Base-by-base conservation (phyloP, 2,797 vertebrate species). In the Anguilla marmorata region DNA sequence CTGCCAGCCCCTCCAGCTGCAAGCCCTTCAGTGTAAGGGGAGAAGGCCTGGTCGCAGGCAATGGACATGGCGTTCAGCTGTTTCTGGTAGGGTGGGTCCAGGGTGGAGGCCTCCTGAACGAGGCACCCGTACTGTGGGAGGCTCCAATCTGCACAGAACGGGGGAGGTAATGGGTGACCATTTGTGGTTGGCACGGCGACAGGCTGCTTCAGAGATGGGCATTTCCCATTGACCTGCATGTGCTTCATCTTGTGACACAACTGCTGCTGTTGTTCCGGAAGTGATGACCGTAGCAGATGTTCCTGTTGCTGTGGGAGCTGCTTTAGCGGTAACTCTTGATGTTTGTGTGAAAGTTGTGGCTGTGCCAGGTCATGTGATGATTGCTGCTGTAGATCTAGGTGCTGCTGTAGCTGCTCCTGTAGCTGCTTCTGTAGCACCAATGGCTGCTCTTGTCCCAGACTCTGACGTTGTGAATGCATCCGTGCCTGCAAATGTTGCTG, bases 211-310 rank as follows among this genome's bases (percentile, higher is more conserved):
- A 95, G 95, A 0, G 94, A 90, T 86, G 93, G 50, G 41, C 95
- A 90, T 92, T 94, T 89, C 54, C 93, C 90, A 41, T 94, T 95
- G 82, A 96, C 96, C 92, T 96, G 95, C 94, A 95, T 93, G 37
- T 95, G 95, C 88, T 94, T 94, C 93, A 96, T 94, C 88, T 95
- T 95, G 87, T 94, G 95, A 91, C 95, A 95, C 52, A 96, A 91
- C 6, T 95, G 95, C 54, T 85, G 80, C 0, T 80, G 58, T 37
- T 89, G 89, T 14, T 87, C 74, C 27, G 50, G 87, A 48, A 56
- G 54, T 6, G 48, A 48, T 27, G 45, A 41, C 24, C 80, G 84
- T 16, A 5, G 41, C 24, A 11, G 87, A 12, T n/a, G 24, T 50
- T 19, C 79, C 45, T 14, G 74, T 45, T 27, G 79, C 8, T 45